Base-by-base conservation (phyloP, 2,888 invertebrate species). In the Pantelozetes paolii region DNA sequence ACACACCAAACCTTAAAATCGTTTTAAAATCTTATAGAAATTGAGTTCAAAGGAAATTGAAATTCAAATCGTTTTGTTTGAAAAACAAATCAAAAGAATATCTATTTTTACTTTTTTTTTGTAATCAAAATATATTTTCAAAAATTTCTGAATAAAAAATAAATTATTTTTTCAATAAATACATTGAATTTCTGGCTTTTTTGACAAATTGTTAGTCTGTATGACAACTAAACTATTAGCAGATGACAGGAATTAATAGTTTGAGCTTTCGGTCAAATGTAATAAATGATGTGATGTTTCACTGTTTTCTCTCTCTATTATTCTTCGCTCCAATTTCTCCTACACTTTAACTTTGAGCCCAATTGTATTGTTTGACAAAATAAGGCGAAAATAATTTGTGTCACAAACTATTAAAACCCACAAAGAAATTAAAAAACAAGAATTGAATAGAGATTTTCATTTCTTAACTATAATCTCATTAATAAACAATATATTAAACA, bases 351-450 rank as follows among this genome's bases (percentile, higher is more conserved):
- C 67, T 67, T 40, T 40, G 18, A 62, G 18, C 30, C n/a, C 32
- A 62, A 62, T 67, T 67, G 67, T 40, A 67, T 67, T 67, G 67
- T 67, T 67, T 23, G 67, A 67, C 67, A 67, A 67, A 67, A 67
- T 62, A 62, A 67, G 42, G 67, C 32, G 32, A 40, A 40, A 67
- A 67, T 67, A 67, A 67, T 67, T 67, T 36, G 42, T 67, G 67
- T 67, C 67, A 67, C 40, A 62, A 59, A 30, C 30, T 62, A 62
- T 62, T 62, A 62, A 57, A 62, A 32, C 59, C 59, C 32, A 62
- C 59, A 62, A 62, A 32, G n/a, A n/a, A 62, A n/a, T 32, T 59
- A 13, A 2, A 1, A 62, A 54, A 32, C 18, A 5, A 57, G 30
- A 30, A 32, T 32, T 54, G 26, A 26, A 62, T 18, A 62, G 32